Evolutionary conservation across 2,888 invertebrate genomes (phyloP).

Genomic region (Ophion ventricosus): DNA sequence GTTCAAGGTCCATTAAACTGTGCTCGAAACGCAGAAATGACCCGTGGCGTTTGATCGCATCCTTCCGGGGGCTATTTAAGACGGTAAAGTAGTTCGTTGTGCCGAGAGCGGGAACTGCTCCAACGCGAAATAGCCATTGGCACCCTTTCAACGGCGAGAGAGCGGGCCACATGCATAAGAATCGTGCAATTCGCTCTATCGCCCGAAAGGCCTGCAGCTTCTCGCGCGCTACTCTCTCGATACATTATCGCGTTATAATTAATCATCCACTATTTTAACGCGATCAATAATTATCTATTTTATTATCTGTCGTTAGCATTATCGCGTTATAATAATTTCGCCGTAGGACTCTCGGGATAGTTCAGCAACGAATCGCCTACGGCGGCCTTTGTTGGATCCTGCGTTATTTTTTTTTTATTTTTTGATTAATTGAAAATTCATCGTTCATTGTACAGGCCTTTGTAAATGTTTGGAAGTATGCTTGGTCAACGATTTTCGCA

Average conservation of each 20-base stretch:
- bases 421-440: background rate
- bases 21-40: slow-evolving; percentile 17
- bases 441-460: background rate
- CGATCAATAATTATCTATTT: slow-evolving; percentile 64
- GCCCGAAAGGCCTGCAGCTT: slow-evolving; percentile 65
- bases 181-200: slow-evolving; percentile 75
- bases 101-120: slow-evolving; percentile 65
- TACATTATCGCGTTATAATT: slow-evolving; percentile 61
- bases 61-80: slow-evolving; percentile 34
- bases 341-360: slow-evolving; percentile 54
- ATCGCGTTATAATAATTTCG: slow-evolving; percentile 64
- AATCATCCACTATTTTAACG: slow-evolving; percentile 54
- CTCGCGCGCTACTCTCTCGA: slow-evolving; percentile 64
- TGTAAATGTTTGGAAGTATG: background rate
- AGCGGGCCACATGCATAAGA: slow-evolving; percentile 74
- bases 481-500: too few species aligned
- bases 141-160: slow-evolving; percentile 70
- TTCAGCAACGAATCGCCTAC: slow-evolving; percentile 40
- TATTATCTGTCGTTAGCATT: slow-evolving; percentile 41
- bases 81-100: slow-evolving; percentile 62
- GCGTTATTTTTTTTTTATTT: background rate
- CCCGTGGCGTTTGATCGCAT: slow-evolving; percentile 12
- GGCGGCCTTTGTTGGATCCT: slow-evolving; percentile 2
- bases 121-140: slow-evolving; percentile 54
- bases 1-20: slow-evolving; percentile 17